Conservation (phyloP, 2,797 vertebrate genomes). For the Darevskia nairensis region DNA sequence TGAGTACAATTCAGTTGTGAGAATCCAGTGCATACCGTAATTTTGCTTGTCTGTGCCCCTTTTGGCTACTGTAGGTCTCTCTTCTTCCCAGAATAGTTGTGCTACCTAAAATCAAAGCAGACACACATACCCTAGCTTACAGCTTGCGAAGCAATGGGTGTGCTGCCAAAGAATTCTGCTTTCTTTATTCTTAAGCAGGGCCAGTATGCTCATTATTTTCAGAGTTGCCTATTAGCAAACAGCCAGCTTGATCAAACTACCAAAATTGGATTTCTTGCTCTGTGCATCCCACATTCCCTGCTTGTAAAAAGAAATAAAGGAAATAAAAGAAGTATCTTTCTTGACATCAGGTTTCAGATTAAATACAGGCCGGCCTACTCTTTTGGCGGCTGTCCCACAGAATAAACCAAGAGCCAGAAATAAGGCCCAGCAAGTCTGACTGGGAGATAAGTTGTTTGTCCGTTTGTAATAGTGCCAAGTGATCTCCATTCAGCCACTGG, state of each 20-base stretch:
- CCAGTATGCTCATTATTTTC: neutral
- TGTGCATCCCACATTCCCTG: neutral
- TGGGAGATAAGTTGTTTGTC: neutral
- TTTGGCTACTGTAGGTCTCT: neutral
- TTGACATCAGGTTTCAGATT: constrained; percentile 3
- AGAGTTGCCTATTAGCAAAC: neutral
- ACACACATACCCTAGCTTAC: neutral
- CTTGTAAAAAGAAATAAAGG: neutral
- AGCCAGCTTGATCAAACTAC: neutral
- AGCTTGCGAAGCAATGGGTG: neutral
- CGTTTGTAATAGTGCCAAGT: neutral
- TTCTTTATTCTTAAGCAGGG: neutral
- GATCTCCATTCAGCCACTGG: neutral
- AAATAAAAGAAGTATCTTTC: neutral
- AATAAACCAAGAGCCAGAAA: neutral
- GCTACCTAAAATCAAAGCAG: constrained; percentile 2
- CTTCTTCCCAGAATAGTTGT: neutral
- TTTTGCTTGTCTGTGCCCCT: neutral
- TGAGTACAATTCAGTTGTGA: neutral
- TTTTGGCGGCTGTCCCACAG: neutral
- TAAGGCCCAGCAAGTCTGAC: neutral
- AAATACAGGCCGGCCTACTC: neutral
- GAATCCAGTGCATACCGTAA: neutral
- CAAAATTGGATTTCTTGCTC: neutral
- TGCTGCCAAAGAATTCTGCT: neutral